A percentile compares a stretch with the other conserved stretches of the same genome.
These are phyloP conservation scores for Spizaetus ornatus DNA, from an alignment of 2,113 vertebrate species.

Conservation along the genomic window DNA sequence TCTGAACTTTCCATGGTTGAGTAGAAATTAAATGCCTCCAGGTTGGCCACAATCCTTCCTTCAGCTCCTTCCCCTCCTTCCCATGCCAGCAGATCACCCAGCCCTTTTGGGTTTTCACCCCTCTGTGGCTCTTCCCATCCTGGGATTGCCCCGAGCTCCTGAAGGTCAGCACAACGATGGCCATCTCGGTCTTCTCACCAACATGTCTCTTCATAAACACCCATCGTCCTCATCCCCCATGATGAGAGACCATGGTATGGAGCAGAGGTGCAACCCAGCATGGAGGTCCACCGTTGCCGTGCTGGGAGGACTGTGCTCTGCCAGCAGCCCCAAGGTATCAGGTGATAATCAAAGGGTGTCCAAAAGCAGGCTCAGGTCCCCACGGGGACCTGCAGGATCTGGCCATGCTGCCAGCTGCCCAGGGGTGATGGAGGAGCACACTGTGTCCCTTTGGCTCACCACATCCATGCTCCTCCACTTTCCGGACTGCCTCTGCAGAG, in stretches of 20 bases:
- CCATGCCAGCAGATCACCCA: not conserved
- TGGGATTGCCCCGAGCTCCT: not conserved
- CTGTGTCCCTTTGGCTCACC: not conserved
- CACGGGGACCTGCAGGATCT: not conserved
- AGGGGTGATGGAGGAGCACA: not conserved
- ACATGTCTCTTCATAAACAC: not conserved
- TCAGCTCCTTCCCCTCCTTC: not conserved
- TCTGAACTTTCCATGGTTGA: not conserved
- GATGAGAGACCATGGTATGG: not conserved
- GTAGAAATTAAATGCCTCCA: not conserved
- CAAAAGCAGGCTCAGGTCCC: not conserved
- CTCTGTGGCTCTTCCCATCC: not conserved
- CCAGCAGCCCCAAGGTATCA: not conserved
- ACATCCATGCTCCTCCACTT: not conserved
- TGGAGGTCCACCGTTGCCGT: fast-evolving
- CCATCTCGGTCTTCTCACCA: not conserved
- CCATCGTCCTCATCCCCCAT: fast-evolving
- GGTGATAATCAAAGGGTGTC: not conserved
- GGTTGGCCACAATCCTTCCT: not conserved
- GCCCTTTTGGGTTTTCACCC: not conserved
- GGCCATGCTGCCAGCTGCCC: not conserved
- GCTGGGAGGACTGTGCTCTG: not conserved
- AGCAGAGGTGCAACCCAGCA: not conserved
- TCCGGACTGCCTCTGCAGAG: fast-evolving
- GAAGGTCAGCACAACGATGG: not conserved